Base-by-base conservation (phyloP, 2,888 invertebrate species). In the Lochmaea crataegi region DNA sequence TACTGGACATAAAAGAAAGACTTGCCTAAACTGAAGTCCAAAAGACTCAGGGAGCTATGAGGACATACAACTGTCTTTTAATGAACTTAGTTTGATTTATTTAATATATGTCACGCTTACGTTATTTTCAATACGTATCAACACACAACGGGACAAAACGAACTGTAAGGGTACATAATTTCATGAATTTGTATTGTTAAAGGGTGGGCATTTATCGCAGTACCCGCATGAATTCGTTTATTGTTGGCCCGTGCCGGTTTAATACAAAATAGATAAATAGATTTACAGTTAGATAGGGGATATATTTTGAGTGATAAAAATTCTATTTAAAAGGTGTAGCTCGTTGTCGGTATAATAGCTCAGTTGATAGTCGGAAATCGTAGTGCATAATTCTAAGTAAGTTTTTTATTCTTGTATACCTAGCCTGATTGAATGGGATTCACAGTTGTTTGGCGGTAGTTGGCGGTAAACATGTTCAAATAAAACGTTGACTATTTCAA, bases 181-280 rank as follows among this genome's bases (percentile, higher is more conserved):
- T 71, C 41, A 73, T 72, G 70, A 73, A 74, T 75, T 77, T 75
- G 75, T 73, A 75, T 77, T 74, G 69, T 77, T 48, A 72, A 74
- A 77, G 75, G 76, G 71, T 65, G 70, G 56, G 48, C 61, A 65
- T 72, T 61, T 60, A 48, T 58, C 58, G 51, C n/a, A 45, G n/a
- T 71, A 74, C 71, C 71, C 71, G 71, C 74, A 71, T 74, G 7
- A 63, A 6, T 45, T 7, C 16, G 6, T 45, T 57, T 38, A 48
- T 45, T 51, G 53, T 65, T 45, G 68, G 75, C 75, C 72, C 75
- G 75, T 75, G 75, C 69, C 72, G 42, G 12, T 60, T 58, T 45
- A 51, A 60, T 56, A 63, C 38, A n/a, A 56, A 71, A 51, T 42
- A 48, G 65, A 65, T 71, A 71, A 71, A 70, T 63, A 51, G 65